Base-by-base conservation (phyloP, 2,113 vertebrate genomes). In the Psilopsiagon aymara region DNA sequence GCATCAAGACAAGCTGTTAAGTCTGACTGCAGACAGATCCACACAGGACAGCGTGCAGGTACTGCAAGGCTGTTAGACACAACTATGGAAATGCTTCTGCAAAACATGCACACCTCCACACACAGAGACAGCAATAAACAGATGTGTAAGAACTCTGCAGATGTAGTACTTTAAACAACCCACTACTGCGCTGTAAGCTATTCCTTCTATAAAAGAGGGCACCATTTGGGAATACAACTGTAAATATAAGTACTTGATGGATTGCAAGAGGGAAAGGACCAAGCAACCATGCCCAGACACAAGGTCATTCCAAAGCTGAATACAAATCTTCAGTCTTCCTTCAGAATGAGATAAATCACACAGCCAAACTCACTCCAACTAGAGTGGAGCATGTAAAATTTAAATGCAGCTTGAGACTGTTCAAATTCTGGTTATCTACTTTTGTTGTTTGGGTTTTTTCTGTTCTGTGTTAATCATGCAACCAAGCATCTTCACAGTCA, bases 21-120 rank as follows among this genome's bases (percentile, higher is more conserved):
- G 28, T 64, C 24, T 35, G 44, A 47, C 6, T 71, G 74, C 33
- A 78, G 66, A 71, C 25, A 79, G 46, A 52, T 29, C 47, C 37
- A 27, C 3, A 2, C 21, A 44, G 24, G 10, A 62, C 2, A 43
- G 21, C 0, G 2, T 29, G 46, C 25, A 43, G 17, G 53, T 41
- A 11, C 19, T 39, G 27, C 31, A 35, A 44, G 18, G 52, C 28
- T 88, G 69, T 44, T n/a, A 70, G 41, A n/a, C 21, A 81, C 51
- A 80, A 35, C 7, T 41, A 47, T 2, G 15, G 69, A 71, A 62
- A 68, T 24, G 24, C 8, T 46, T 49, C 52, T 73, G 57, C 51
- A 67, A 76, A 70, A 66, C 41, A 33, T 2, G 25, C 46, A 27
- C 37, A 57, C 16, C 21, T 76, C 41, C 69, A 73, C 29, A 47